Evolutionary conservation across 2,797 vertebrate species (phyloP), one percentile per base, ranked within the genome.

Genomic region (Eulemur albifrons): DNA sequence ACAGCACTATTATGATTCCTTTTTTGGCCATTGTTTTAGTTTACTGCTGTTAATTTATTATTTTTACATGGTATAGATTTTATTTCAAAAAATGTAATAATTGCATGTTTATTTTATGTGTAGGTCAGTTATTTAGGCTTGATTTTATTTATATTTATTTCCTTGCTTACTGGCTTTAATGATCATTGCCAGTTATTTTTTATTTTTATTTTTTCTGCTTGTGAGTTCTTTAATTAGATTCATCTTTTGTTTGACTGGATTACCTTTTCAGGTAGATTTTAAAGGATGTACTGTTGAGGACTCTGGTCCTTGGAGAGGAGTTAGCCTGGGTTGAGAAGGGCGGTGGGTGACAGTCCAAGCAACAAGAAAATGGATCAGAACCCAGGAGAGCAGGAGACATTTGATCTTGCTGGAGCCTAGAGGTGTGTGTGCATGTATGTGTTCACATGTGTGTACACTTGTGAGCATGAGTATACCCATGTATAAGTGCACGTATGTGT

Each of bases 1-100:
- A 0, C 3, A 0, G 35, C 0, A 0, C 67, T 27, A 0, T 1
- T 7, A 13, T 38, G 15, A 2, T 40, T 70, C 69, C 30, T 69
- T 45, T 93, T 87, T 45, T 67, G 21, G 25, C 12, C 40, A 35
- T 54, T 30, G 25, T 45, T 54, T 40, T 38, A 15, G 76, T 54
- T 5, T 27, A 0, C 32, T 45, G 0, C 13, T 72, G 43, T 50
- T 43, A 4, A 20, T 59, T 79, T 50, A 3, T 11, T n/a, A 27
- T 77, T 81, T 91, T 40, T 88, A n/a, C 1, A 0, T 73, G n/a
- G 11, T 12, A 0, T 3, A 9, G 12, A 3, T 59, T 85, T 93
- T 32, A 25, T 12, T 79, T 69, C 30, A 50, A 45, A 35, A 45
- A 63, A 8, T 2, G 7, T 32, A 13, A 7, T n/a, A 1, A 35